Conservation (phyloP, 2,797 vertebrate species). For the Zalophus californianus region DNA sequence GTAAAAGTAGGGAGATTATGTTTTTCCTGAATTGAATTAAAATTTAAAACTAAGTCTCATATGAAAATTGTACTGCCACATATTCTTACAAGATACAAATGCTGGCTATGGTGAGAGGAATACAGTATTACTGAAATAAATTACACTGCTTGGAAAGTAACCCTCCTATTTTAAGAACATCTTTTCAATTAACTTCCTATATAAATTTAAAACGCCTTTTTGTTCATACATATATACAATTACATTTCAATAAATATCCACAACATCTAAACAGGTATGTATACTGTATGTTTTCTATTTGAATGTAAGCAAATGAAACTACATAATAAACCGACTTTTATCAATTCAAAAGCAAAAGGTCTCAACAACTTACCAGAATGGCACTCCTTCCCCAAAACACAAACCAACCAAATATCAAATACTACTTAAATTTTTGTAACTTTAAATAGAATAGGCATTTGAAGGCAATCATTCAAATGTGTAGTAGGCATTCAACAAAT, state of each 20-base stretch:
- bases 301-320: not conserved
- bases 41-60: not conserved
- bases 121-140: not conserved
- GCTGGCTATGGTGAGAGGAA: not conserved
- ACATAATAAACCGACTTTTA: not conserved
- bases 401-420: not conserved
- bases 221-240: not conserved
- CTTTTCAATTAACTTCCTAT: conserved; percentile 9
- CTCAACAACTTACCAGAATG: not conserved
- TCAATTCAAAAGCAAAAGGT: not conserved
- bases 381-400: not conserved
- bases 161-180: not conserved
- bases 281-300: not conserved
- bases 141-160: not conserved
- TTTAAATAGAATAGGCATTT: not conserved
- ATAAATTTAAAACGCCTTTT: conserved; percentile 23
- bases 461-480: not conserved
- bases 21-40: not conserved
- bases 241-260: conserved; percentile 38
- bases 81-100: not conserved
- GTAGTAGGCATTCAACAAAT: not conserved
- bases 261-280: not conserved
- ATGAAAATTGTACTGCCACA: not conserved
- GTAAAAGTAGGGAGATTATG: not conserved
- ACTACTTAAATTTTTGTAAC: not conserved